Conservation (phyloP, 2,797 vertebrate genomes). For the Poeciliopsis turneri region DNA sequence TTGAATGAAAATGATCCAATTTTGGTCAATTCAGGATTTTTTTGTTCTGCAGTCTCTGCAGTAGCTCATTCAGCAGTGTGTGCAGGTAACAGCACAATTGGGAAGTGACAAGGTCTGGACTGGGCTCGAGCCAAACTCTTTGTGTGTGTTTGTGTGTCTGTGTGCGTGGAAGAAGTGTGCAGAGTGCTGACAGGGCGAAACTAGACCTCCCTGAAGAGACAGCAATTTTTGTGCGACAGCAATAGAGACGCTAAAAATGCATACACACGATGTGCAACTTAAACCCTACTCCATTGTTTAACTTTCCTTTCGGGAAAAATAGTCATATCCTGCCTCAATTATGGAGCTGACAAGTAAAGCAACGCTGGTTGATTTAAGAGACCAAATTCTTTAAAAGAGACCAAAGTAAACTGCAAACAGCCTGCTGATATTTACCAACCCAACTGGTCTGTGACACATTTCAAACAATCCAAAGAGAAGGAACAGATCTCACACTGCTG, state of each 20-base stretch:
- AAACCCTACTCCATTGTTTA: slow-evolving; percentile 10
- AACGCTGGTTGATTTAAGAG: slow-evolving; percentile 22
- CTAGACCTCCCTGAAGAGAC: slow-evolving; percentile 53
- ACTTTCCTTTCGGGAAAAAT: slow-evolving; percentile 2
- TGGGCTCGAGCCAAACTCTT: slow-evolving; percentile 56
- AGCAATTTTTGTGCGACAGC: slow-evolving; percentile 38
- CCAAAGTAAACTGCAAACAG: slow-evolving; percentile 42
- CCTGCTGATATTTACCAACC: slow-evolving; percentile 47
- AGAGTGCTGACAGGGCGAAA: slow-evolving; percentile 72
- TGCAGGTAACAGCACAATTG: slow-evolving; percentile 61
- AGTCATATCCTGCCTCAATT: slow-evolving; percentile 17
- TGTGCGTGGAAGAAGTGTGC: neutral
- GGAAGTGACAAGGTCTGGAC: slow-evolving; percentile 64
- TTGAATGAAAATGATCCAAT: slow-evolving; percentile 30
- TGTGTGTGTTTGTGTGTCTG: slow-evolving; percentile 6
- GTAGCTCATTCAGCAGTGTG: slow-evolving; percentile 27
- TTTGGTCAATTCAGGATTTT: slow-evolving; percentile 30
- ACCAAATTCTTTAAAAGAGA: slow-evolving; percentile 27
- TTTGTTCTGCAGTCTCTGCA: slow-evolving; percentile 46
- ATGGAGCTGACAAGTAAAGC: slow-evolving; percentile 7
- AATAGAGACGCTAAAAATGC: slow-evolving; percentile 32
- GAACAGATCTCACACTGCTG: slow-evolving; percentile 45
- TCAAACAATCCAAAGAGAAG: slow-evolving; percentile 51
- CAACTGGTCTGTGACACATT: slow-evolving; percentile 57
- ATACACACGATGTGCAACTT: slow-evolving; percentile 14